Percentiles rank a stretch among this genome's conserved stretches.
Evolutionary conservation across 2,113 vertebrate species (phyloP).

Genomic region (Pionites leucogaster): DNA sequence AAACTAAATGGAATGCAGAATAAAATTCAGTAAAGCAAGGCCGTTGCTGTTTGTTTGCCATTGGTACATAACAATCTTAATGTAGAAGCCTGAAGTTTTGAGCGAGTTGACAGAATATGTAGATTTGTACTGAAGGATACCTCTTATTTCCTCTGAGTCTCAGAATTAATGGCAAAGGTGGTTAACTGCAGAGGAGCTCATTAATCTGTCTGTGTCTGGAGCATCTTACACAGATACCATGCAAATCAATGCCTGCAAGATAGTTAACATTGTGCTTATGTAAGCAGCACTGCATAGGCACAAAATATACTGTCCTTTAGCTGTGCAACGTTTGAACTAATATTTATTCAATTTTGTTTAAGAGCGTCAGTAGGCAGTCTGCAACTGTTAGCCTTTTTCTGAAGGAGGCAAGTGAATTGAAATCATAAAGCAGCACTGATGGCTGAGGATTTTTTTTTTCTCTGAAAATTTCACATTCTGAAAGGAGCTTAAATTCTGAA

Average conservation of each 20-base stretch:
- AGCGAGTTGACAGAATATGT: not conserved
- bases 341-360: slow-evolving; percentile 43
- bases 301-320: not conserved
- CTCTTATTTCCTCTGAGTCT: not conserved
- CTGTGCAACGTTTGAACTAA: not conserved
- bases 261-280: slow-evolving; percentile 41
- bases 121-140: slow-evolving; percentile 10
- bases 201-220: slow-evolving; percentile 65
- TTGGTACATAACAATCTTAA: not conserved
- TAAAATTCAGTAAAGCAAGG: not conserved
- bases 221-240: slow-evolving; percentile 44
- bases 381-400: slow-evolving; percentile 18
- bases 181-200: slow-evolving; percentile 45
- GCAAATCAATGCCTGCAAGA: slow-evolving; percentile 50
- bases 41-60: not conserved
- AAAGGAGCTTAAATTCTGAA: slow-evolving; percentile 9
- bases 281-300: slow-evolving; percentile 20
- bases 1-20: not conserved
- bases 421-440: not conserved
- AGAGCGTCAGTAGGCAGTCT: slow-evolving; percentile 11
- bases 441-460: not conserved
- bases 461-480: slow-evolving; percentile 1
- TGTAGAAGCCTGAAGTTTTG: not conserved
- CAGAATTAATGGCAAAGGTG: not conserved
- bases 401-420: not conserved